phyloP scores from a whole-genome alignment of 2,888 invertebrate species.

The Rhogogaster chlorosoma region DNA sequence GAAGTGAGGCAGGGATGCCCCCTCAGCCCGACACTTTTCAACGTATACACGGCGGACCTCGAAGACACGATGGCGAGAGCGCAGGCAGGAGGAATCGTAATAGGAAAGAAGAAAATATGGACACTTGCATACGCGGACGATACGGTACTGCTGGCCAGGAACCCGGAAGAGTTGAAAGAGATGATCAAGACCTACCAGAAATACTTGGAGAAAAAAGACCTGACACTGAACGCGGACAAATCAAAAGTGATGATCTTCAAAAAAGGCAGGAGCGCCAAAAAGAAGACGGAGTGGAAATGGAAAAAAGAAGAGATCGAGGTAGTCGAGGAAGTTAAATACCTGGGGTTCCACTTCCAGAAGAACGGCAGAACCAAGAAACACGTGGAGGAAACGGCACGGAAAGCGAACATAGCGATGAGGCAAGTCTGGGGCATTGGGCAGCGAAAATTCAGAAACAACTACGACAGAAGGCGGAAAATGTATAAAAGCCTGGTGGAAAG shows the following conservation, averaged over 20 bases:
- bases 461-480: conserved; percentile 30
- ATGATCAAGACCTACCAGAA: conserved; percentile 34
- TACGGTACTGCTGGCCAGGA: conserved; percentile 48
- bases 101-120: conserved; percentile 47
- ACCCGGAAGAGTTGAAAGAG: conserved; percentile 40
- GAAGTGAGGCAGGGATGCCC: conserved; percentile 57
- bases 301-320: conserved; percentile 40
- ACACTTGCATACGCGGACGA: conserved; percentile 54
- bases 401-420: conserved; percentile 42
- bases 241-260: conserved; percentile 52
- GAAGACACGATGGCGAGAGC: conserved; percentile 35
- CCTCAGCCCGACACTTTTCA: conserved; percentile 54
- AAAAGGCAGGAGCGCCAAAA: conserved; percentile 40
- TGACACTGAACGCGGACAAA: conserved; percentile 48
- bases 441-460: conserved; percentile 42
- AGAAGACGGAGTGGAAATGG: no score
- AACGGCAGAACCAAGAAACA: conserved; percentile 10
- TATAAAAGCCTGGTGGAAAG: conserved; percentile 45
- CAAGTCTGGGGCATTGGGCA: conserved; percentile 47
- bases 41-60: conserved; percentile 46
- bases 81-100: conserved; percentile 49
- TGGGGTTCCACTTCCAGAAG: conserved; percentile 39
- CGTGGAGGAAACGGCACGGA: conserved; percentile 23
- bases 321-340: conserved; percentile 52
- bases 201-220: conserved; percentile 44